A percentile compares a stretch with the other conserved stretches of the same genome.
These are phyloP conservation scores for Tangara arthus DNA, from an alignment of 2,797 vertebrate genomes.

Conservation along the genomic window DNA sequence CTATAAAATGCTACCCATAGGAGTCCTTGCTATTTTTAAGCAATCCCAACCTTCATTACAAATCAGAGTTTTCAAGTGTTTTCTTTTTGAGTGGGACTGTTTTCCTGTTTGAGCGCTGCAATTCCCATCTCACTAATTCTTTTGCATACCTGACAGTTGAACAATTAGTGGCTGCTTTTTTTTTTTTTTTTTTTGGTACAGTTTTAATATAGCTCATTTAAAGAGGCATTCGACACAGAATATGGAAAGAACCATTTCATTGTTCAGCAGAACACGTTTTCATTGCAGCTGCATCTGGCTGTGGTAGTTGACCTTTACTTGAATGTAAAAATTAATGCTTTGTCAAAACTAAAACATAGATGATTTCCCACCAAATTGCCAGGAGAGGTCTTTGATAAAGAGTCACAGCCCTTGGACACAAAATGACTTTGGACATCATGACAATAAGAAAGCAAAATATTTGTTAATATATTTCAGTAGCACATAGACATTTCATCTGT, in stretches of 20 bases:
- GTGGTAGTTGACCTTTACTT: conserved; percentile 37
- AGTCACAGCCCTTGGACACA: not conserved
- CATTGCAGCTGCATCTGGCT: not conserved
- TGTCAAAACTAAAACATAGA: conserved; percentile 25
- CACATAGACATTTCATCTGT: not conserved
- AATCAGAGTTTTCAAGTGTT: not conserved
- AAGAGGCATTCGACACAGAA: not conserved
- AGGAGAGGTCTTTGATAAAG: not conserved
- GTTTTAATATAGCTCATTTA: not conserved
- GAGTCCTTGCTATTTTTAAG: not conserved
- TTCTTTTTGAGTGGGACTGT: not conserved
- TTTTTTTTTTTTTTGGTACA: not conserved
- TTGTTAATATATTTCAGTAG: not conserved
- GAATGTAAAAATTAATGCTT: conserved; percentile 44
- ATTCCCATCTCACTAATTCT: not conserved
- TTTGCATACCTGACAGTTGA: not conserved
- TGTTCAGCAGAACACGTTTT: not conserved
- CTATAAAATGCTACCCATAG: not conserved
- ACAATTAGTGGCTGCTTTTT: not conserved
- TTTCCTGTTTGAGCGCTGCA: not conserved
- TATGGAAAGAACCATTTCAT: not conserved
- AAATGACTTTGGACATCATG: not conserved
- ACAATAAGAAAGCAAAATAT: not conserved
- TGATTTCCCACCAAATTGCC: conserved; percentile 1
- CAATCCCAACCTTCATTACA: not conserved